Evolutionary conservation across 2,113 vertebrate species (phyloP), one percentile per base, ranked within the genome.

Genomic region (Varanus komodoensis): DNA sequence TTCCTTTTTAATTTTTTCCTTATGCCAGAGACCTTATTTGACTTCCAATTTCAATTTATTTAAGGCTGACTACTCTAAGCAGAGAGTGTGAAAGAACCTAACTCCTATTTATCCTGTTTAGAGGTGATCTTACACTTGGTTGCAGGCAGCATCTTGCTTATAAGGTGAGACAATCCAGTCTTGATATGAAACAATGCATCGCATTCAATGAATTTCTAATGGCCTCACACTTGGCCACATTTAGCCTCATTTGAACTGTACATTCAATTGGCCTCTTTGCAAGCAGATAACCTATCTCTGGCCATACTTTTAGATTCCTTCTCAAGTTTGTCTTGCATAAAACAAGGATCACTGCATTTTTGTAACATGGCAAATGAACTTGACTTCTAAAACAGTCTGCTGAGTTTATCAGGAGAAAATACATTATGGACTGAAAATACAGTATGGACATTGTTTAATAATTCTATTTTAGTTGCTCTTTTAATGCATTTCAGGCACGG

Each of bases 41-140:
- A 50, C 81, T 90, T 85, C 38, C 89, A 78, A 93, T 89, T 84
- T 69, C 2, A 0, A 0, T 61, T 0, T 68, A 29, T 54, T 89
- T 92, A 91, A 90, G 81, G 74, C 89, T 89, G 89, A 88, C 29
- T 92, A n/a, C 78, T 93, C 57, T 15, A 73, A 54, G 27, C 48
- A 94, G 88, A 77, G 69, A 88, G 88, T 91, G 2, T 86, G 80
- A 83, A 93, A 64, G 25, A 94, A 86, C 71, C 29, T 95, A 95
- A 93, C 94, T 92, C 90, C 90, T 77, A 85, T 91, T 97, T 97
- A 93, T 91, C 91, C 85, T 90, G 29, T 52, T 95, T 69, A 93
- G 81, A 94, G 91, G 89, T 87, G 95, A 97, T 96, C 94, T 96
- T 91, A 87, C 83, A 95, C 89, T 94, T 94, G 91, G 91, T 91